Base-by-base conservation (phyloP, 2,113 vertebrate genomes). In the Cromileptes altivelis region DNA sequence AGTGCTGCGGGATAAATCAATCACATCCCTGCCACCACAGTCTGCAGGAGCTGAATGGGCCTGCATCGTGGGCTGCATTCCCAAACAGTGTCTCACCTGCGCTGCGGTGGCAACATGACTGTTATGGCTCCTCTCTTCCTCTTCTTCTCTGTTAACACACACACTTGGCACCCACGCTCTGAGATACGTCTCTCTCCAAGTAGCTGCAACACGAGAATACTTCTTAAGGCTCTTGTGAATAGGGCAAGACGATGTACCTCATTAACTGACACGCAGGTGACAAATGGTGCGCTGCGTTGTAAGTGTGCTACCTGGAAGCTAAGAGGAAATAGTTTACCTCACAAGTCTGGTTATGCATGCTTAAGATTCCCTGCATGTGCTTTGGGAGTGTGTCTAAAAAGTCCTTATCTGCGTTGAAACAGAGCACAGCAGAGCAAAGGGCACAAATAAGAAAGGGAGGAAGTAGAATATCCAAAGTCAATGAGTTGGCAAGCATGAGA, bases 11-110 rank as follows among this genome's bases (percentile, higher is more conserved):
- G 69, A 33, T 82, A 71, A 87, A 90, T 90, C 90, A 88, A 57
- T 89, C 87, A 78, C 87, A n/a, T 76, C 81, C 23, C 53, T 14
- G 78, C 90, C 80, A 67, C 60, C 90, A 93, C 94, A 87, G 89
- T 94, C 88, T 89, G 82, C 77, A 88, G 89, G 70, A 92, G 84
- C 85, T 94, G 93, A 94, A 94, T 93, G 84, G 77, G 57, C 93
- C 92, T 89, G 92, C 92, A 93, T 92, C 52, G 14, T 12, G 70
- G 78, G 65, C 77, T 58, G 85, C 92, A 93, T 93, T 94, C 88
- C 85, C 89, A 77, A 93, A 76, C 85, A 42, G 53, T 21, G 64
- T 71, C 91, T 92, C 89, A 94, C 90, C 92, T 91, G 93, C 18
- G 1, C 73, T 18, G 83, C 18, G 6, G 3, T 49, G 81, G 21